Base-by-base conservation (phyloP, 2,888 invertebrate genomes). In the Saturnia japonica region DNA sequence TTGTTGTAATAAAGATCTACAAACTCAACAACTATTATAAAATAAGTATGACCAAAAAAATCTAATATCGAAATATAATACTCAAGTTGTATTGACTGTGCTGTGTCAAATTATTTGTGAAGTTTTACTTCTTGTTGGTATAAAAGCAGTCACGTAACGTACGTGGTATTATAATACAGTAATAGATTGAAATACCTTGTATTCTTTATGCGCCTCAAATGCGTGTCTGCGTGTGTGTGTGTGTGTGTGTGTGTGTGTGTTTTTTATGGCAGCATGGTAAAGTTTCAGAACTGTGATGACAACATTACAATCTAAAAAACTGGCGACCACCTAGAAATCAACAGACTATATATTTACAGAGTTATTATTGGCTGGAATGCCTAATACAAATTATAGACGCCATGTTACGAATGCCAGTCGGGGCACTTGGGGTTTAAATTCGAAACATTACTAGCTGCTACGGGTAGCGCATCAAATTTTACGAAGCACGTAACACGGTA, bases 391-490 rank as follows among this genome's bases (percentile, higher is more conserved):
- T 40, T 64, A 40, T 19, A 16, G 34, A 40, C 40, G 64, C 34
- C 9, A 64, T 40, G 40, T 64, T 64, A 40, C n/a, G 64, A 40
- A 64, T 1, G 34, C 64, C 40, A 64, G 40, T 8, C 28, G 34
- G 28, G 12, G n/a, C 64, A n/a, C 40, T 14, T n/a, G 64, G 40
- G 64, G n/a, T n/a, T 64, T 64, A 64, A 64, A 64, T 64, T 64
- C 40, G 40, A 8, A 40, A 40, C 40, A 40, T 40, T 64, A 64
- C n/a, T 64, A 64, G 40, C 64, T 40, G 62, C 34, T 40, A 64
- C 64, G 34, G 64, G 64, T 64, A 40, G 64, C n/a, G 40, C n/a
- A 64, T 64, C 34, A 40, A 64, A 64, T 40, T 64, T 64, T 64
- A 40, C 40, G 34, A 14, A 11, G 64, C 64, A 40, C 64, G 64